phyloP scores from a whole-genome alignment of 2,113 vertebrate species.

The Cynoglossus semilaevis region DNA sequence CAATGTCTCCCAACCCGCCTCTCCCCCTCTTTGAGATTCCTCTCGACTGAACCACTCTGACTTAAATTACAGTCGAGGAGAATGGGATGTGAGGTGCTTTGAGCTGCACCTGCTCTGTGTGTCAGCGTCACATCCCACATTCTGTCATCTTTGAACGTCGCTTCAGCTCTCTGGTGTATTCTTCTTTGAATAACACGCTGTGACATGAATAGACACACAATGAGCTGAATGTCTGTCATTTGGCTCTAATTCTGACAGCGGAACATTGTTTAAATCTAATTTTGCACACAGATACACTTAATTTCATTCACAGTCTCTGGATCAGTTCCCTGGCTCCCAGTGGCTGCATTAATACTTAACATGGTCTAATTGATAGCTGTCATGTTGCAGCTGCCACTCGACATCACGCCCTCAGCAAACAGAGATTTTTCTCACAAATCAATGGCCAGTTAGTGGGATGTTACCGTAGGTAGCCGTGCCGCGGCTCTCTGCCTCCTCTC shows the following conservation, averaged over 20 bases:
- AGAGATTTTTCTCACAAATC: constrained; percentile 58
- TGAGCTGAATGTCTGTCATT: constrained; percentile 27
- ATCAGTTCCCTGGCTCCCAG: constrained; percentile 6
- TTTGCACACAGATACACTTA: constrained; percentile 20
- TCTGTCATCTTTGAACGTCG: constrained; percentile 36
- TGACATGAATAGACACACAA: constrained; percentile 4
- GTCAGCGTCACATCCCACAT: constrained; percentile 40
- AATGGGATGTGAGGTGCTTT: constrained; percentile 42
- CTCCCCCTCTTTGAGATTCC: constrained; percentile 34
- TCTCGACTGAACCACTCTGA: constrained; percentile 29
- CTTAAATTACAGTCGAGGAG: constrained; percentile 44
- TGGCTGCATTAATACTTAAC: constrained; percentile 23
- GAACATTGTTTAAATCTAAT: constrained; percentile 23
- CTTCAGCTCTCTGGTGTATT: constrained; percentile 27
- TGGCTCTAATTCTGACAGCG: constrained; percentile 29
- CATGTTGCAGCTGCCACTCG: constrained; percentile 41
- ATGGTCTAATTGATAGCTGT: constrained; percentile 38
- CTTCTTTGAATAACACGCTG: constrained; percentile 26
- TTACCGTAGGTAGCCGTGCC: constrained; percentile 7
- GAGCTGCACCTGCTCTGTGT: constrained; percentile 51
- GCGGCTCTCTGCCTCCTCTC: constrained; percentile 3
- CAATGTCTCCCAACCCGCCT: constrained; percentile 41
- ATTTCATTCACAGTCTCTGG: constrained; percentile 5
- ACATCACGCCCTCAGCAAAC: constrained; percentile 7
- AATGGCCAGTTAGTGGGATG: constrained; percentile 41